Evolutionary conservation across 92 coral and sea anemone genomes (phyloP).

Genomic region (Zoanthus solanderi): DNA sequence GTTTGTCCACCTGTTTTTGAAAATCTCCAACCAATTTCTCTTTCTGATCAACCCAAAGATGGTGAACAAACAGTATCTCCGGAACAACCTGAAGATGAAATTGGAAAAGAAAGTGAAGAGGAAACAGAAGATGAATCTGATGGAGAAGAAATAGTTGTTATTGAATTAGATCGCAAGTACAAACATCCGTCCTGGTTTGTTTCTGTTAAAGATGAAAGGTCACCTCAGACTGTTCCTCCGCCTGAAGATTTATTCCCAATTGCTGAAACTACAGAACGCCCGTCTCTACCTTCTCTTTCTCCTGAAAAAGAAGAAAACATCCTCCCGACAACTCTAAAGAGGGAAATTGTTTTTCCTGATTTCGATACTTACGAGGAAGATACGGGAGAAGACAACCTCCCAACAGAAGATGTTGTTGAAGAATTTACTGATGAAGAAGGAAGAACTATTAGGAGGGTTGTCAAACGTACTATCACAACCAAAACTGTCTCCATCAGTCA

Average conservation of each 20-base stretch:
- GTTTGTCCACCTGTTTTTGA: no score
- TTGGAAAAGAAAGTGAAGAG: background rate
- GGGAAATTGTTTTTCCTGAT: constrained; percentile 9
- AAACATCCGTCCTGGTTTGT: constrained; percentile 24
- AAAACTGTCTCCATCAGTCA: constrained; percentile 15
- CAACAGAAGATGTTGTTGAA: constrained; percentile 60
- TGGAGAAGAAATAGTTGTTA: constrained; percentile 1
- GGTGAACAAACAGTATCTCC: no score
- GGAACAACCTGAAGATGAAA: background rate
- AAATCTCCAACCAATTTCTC: no score
- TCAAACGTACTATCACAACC: constrained; percentile 51
- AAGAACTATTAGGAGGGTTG: constrained; percentile 56
- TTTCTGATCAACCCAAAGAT: no score
- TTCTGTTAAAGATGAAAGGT: background rate
- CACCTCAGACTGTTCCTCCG: background rate
- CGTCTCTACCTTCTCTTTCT: background rate
- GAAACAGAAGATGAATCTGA: constrained; percentile 15
- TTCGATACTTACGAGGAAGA: constrained; percentile 33
- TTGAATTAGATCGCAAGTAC: constrained; percentile 11
- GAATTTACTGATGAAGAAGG: constrained; percentile 76
- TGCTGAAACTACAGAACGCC: constrained; percentile 3
- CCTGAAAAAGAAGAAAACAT: constrained; percentile 1
- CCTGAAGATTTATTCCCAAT: constrained; percentile 16
- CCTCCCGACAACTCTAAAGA: background rate
- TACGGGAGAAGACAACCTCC: constrained; percentile 22